Base-by-base conservation (phyloP, 2,888 invertebrate genomes). In the Ophioninae sp. region DNA sequence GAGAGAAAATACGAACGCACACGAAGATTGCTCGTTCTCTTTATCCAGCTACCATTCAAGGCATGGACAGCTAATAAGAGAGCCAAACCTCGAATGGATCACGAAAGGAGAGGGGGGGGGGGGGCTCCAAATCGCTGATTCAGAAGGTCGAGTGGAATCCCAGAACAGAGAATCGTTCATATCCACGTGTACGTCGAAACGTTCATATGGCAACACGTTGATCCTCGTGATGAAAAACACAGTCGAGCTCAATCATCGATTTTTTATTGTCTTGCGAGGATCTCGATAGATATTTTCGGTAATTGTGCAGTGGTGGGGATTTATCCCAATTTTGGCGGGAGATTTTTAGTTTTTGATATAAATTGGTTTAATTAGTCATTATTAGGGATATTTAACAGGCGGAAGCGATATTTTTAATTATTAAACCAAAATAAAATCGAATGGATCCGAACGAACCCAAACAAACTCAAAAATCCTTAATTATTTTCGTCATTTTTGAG, bases 21-120 rank as follows among this genome's bases (percentile, higher is more conserved):
- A 51, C 68, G 61, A 39, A 64, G 37, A 65, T 63, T 44, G 76
- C 82, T 13, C 58, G 73, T 78, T 83, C 83, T 83, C 77, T 83
- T 83, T 78, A 83, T 83, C 78, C 81, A 78, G 78, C 83, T 77
- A 78, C 83, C 59, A 81, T 83, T 83, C 81, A 61, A 80, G 81
- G 78, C 71, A 83, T 74, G 83, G 81, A 74, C 81, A 74, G 83
- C 81, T 83, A 83, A 83, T 81, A 83, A 83, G 83, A 83, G 83
- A 81, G 78, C 80, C 78, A 74, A 67, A 71, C 65, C 74, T 81
- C 74, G 76, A 75, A 67, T 77, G 41, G 69, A 73, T 83, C 71
- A 74, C 80, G 69, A 39, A 77, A 71, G 80, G 67, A 58, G 68
- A 2, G 77, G 69, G 80, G 69, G 64, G 79, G 80, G 82, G 59